phyloP scores from a whole-genome alignment of 2,113 vertebrate genomes.

The Apodemus sylvaticus region DNA sequence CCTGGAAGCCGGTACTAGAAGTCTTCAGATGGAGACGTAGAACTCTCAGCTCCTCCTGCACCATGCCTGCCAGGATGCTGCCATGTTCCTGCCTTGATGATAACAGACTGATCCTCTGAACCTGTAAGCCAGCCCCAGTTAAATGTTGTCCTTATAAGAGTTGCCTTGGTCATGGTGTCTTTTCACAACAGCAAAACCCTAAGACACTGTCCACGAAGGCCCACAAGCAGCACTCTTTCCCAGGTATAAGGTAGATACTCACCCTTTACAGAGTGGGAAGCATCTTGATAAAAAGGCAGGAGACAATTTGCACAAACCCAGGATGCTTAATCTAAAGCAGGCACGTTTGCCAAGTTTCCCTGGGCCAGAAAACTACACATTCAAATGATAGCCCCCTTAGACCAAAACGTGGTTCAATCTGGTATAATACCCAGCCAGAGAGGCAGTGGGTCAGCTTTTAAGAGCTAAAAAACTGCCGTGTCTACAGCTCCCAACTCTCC shows the following conservation, averaged over 20 bases:
- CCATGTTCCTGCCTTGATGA: too few species aligned
- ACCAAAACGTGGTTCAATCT: neutral
- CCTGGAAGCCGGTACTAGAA: too few species aligned
- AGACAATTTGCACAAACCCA: neutral
- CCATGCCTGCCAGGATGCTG: too few species aligned
- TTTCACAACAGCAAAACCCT: too few species aligned
- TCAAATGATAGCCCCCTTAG: neutral
- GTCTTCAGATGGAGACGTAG: too few species aligned
- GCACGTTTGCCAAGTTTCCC: neutral
- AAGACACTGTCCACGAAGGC: neutral
- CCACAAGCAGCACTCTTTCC: neutral
- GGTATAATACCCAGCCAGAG: neutral
- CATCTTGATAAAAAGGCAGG: conserved; percentile 7
- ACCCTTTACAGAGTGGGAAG: neutral
- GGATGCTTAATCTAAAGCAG: conserved; percentile 25
- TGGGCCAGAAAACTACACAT: neutral
- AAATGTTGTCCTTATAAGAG: too few species aligned
- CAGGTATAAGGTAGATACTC: neutral
- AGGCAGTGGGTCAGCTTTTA: neutral
- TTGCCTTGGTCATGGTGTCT: too few species aligned
- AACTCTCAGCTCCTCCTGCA: too few species aligned
- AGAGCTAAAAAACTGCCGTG: neutral
- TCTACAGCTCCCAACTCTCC: neutral
- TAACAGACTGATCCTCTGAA: too few species aligned
- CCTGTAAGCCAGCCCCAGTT: too few species aligned